Base-by-base conservation (phyloP, 2,113 vertebrate genomes). In the Oreotrochilus melanogaster region DNA sequence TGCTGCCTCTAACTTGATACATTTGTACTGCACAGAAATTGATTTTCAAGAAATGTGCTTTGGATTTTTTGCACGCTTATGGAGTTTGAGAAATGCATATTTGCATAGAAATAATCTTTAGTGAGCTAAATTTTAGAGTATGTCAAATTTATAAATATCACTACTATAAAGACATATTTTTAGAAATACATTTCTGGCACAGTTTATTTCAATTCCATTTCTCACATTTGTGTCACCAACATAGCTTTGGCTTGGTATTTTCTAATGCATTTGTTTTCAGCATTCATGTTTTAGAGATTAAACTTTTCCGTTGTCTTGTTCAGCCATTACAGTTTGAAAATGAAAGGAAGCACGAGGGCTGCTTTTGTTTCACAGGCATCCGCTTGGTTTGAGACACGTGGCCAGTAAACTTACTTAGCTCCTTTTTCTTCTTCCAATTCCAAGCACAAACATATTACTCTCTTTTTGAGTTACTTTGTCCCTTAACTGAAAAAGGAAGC, bases 31-130 rank as follows among this genome's bases (percentile, higher is more conserved):
- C 96, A 88, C 81, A 96, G 97, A 97, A 98, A 98, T 98, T 98
- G 98, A 98, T 98, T 99, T 99, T 98, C 98, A 97, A 97, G 98
- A 99, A 98, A 98, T 98, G 97, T 98, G 97, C 98, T 98, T 98
- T 97, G 97, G 96, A 97, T 98, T 98, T 98, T 97, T 98, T 73
- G 96, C 96, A 97, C 76, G 76, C 92, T 96, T 94, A 97, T 92
- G 97, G 95, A 87, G 96, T 97, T 98, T 97, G 85, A 73, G 65
- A 96, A 96, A 89, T 94, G 80, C 94, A 28, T 97, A 98, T 98
- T 98, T 99, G 97, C 97, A 98, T 98, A 98, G 98, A 98, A 98
- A 98, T 99, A 97, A 98, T 98, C 97, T 98, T 96, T 98, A 94
- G 97, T 97, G 97, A 98, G 96, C 97, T 98, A 97, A 98, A 97